Conservation (phyloP, 1,140 invertebrate species). For the Akabosia matsudoensis region DNA sequence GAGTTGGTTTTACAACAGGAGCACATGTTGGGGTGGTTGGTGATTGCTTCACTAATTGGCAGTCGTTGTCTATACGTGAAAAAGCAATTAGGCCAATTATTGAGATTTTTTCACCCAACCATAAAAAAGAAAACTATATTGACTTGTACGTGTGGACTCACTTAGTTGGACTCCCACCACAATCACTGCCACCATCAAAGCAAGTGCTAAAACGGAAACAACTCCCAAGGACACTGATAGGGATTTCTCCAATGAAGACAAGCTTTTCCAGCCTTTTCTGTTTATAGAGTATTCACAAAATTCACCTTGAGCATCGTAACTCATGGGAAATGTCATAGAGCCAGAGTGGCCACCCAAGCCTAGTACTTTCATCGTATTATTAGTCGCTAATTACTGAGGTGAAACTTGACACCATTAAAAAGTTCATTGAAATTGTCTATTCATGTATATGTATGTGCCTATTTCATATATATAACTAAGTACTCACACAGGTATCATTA, state of each 20-base stretch:
- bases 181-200: constrained; percentile 32
- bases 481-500: too few species aligned
- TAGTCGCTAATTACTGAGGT: background rate
- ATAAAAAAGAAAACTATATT: too few species aligned
- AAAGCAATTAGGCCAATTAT: too few species aligned
- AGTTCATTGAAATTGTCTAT: background rate
- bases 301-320: constrained; percentile 27
- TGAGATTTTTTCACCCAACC: too few species aligned
- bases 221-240: constrained; percentile 18
- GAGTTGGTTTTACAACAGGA: background rate
- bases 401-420: background rate
- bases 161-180: constrained; percentile 30
- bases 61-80: background rate
- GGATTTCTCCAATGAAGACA: constrained; percentile 26
- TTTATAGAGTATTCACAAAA: constrained; percentile 2
- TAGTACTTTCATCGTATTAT: constrained; percentile 33
- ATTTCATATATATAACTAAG: too few species aligned
- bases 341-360: constrained; percentile 7
- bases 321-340: constrained; percentile 36
- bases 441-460: background rate
- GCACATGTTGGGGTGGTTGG: background rate
- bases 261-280: constrained; percentile 24
- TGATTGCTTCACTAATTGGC: background rate
- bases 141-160: constrained; percentile 25
- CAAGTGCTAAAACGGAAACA: constrained; percentile 2